A percentile compares a stretch with the other conserved stretches of the same genome.
phyloP scores from a whole-genome alignment of 2,113 vertebrate species.

The Tupaia chinensis region DNA sequence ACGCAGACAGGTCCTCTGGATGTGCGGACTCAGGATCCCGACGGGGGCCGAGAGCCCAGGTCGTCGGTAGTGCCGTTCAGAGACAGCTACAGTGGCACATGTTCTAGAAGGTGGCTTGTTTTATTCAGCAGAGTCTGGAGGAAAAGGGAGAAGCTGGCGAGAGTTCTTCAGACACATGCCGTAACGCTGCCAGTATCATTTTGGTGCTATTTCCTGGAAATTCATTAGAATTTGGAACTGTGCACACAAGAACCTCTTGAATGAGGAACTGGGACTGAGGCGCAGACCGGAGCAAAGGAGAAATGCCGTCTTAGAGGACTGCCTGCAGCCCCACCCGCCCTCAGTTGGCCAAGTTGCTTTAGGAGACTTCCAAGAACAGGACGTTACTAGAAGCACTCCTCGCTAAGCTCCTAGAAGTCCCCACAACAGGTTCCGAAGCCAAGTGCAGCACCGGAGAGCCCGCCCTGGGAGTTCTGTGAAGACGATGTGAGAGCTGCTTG shows the following conservation, averaged over 20 bases:
- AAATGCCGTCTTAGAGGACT: background rate
- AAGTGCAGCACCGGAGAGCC: background rate
- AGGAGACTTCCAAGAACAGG: slow-evolving; percentile 53
- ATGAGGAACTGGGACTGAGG: slow-evolving; percentile 53
- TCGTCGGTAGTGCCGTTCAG: slow-evolving; percentile 52
- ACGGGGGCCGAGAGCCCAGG: slow-evolving; percentile 1
- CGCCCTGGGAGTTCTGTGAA: background rate
- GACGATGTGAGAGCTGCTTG: background rate
- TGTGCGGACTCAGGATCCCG: slow-evolving; percentile 61
- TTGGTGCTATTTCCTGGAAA: slow-evolving; percentile 68
- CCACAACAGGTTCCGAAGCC: slow-evolving; percentile 3
- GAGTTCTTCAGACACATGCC: slow-evolving; percentile 56
- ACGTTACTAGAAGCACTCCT: background rate
- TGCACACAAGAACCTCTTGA: slow-evolving; percentile 46
- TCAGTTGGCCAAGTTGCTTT: slow-evolving; percentile 33
- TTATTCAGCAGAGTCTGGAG: background rate
- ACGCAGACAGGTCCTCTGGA: background rate
- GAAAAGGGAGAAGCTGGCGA: background rate
- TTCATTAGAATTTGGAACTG: slow-evolving; percentile 55
- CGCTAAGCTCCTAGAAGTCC: slow-evolving; percentile 55
- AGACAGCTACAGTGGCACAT: no score
- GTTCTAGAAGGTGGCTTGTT: background rate
- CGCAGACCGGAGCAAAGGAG: background rate
- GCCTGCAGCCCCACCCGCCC: background rate
- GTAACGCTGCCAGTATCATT: slow-evolving; percentile 38